Evolutionary conservation across 30 jellyfish, hydroid and myxozoan species (phyloP), one percentile per base, ranked within the genome.

Genomic region (Hydra vulgaris): DNA sequence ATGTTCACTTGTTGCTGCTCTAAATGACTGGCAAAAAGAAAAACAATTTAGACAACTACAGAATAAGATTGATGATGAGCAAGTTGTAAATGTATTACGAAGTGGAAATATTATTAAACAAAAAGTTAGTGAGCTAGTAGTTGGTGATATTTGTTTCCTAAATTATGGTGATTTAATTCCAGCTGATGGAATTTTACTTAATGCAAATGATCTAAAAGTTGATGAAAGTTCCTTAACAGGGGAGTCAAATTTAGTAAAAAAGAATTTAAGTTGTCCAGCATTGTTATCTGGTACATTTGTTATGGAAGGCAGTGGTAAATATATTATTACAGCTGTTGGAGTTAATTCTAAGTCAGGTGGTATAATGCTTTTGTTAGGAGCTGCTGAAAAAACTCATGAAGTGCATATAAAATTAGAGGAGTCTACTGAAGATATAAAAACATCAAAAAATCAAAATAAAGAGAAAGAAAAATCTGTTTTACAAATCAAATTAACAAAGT

Each of bases 211-310:
- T 66, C 79, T 94, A 21, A 87, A 94, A 84, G 85, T 94, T 27
- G 99, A 94, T 54, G 99, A 94, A 79, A 94, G 99, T 79, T 88
- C 99, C 17, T 78, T 94, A 1, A 94, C 99, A 72, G 99, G 99
- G n/a, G 99, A 94, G 71, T 94, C 97, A 4, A 97, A 88, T 80
- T 82, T 94, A 85, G 99, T 94, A 15, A 94, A 88, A 54, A 94
- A 94, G 74, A 95, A 86, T 27, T 19, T 78, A 0, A 92, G 85
- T 73, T 95, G 88, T 70, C 92, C 86, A 52, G 76, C 84, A 76
- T 77, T 94, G 84, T 81, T 84, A 54, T 94, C 99, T 19, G 97
- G 94, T 26, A 94, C 99, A 66, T 95, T 84, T 76, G 92, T 94
- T 77, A 94, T 94, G 72, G 96, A 94, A 74, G 99, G 99, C 12